Evolutionary conservation across 2,797 vertebrate genomes (phyloP).

Genomic region (Molossus alvarezi): DNA sequence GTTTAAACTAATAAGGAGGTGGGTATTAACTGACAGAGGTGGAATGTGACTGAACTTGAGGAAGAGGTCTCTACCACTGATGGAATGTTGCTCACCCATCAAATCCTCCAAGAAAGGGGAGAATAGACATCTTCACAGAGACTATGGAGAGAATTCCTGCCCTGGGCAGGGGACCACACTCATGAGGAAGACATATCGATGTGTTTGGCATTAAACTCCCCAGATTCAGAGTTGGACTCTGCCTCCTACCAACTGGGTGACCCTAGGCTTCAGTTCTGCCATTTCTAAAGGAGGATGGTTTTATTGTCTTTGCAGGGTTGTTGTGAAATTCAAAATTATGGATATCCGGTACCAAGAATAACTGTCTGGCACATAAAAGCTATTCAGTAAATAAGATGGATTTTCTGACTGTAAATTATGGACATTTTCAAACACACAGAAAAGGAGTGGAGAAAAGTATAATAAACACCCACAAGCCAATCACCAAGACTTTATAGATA

Average conservation of each 20-base stretch:
- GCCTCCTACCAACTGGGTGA: neutral
- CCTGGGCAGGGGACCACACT: neutral
- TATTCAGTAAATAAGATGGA: slow-evolving; percentile 17
- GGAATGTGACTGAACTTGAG: neutral
- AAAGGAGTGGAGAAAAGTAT: neutral
- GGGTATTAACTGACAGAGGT: neutral
- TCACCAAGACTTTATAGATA: neutral
- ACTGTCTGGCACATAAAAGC: neutral
- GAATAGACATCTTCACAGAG: neutral
- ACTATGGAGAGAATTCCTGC: neutral
- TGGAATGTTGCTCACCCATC: neutral
- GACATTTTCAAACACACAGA: slow-evolving; percentile 50
- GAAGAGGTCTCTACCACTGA: neutral
- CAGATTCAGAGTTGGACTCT: neutral
- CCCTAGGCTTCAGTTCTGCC: neutral
- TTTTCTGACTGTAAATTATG: slow-evolving; percentile 9
- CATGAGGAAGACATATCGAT: neutral
- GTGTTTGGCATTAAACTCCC: neutral
- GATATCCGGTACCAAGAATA: neutral
- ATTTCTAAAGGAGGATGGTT: neutral
- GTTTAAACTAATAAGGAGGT: neutral
- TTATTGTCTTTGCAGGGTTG: slow-evolving; percentile 6
- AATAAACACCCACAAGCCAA: neutral
- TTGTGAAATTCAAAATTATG: slow-evolving; percentile 32
- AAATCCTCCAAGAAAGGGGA: neutral